Evolutionary conservation across 1,140 invertebrate species (phyloP).

Genomic region (Apis florea): DNA sequence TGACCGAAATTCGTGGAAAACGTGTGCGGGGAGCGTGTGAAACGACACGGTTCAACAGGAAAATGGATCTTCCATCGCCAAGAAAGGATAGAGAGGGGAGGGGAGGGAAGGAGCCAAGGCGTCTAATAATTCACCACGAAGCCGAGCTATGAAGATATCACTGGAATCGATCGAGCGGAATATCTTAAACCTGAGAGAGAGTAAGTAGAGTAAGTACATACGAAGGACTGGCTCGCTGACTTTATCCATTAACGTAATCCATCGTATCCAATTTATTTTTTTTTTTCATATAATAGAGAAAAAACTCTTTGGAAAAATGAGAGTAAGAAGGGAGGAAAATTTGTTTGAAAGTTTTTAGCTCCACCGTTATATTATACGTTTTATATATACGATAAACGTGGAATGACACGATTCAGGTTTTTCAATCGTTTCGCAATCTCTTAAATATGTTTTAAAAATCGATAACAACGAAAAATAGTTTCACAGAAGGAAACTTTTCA

Average conservation of each 20-base stretch:
- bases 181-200: constrained; percentile 64
- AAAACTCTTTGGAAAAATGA: too few species aligned
- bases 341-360: too few species aligned
- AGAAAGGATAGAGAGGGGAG: background rate
- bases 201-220: background rate
- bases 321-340: too few species aligned
- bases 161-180: constrained; percentile 64
- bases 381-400: too few species aligned
- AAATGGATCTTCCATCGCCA: constrained; percentile 17
- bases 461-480: too few species aligned
- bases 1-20: background rate
- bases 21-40: background rate
- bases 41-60: background rate
- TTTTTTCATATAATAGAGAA: background rate
- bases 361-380: too few species aligned
- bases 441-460: too few species aligned
- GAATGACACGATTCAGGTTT: too few species aligned
- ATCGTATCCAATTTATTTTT: too few species aligned
- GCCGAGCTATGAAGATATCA: constrained; percentile 74
- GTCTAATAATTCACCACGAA: constrained; percentile 62
- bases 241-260: background rate
- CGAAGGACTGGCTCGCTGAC: background rate
- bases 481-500: too few species aligned
- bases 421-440: too few species aligned
- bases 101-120: background rate